Evolutionary conservation across 1,140 invertebrate species (phyloP).

Genomic region (Streblospio benedicti): DNA sequence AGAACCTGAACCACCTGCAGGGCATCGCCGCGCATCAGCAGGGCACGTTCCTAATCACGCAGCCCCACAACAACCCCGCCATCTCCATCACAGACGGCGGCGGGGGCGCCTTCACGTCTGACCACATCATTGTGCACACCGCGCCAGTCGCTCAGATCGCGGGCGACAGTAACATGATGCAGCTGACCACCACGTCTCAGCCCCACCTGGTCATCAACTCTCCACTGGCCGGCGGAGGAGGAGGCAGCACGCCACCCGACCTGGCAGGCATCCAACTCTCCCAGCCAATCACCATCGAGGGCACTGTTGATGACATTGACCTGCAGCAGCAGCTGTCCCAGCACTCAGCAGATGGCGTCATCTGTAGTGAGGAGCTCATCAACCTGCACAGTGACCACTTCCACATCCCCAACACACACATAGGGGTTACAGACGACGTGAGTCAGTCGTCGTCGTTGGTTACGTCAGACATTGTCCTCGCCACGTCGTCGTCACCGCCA

Average conservation of each 20-base stretch:
- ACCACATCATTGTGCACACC: slow-evolving; percentile 41
- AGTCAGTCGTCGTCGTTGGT: too few relatives aligned
- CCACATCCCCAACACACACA: not conserved
- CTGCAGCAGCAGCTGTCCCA: not conserved
- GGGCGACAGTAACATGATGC: too few relatives aligned
- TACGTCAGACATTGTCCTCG: too few relatives aligned
- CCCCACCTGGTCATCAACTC: too few relatives aligned
- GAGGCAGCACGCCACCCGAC: too few relatives aligned
- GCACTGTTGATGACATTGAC: not conserved
- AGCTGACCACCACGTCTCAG: too few relatives aligned
- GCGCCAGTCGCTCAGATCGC: slow-evolving; percentile 24
- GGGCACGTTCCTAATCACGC: slow-evolving; percentile 32
- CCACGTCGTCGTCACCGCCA: too few relatives aligned
- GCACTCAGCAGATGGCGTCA: slow-evolving; percentile 8
- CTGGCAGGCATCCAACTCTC: too few relatives aligned
- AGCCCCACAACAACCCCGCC: slow-evolving; percentile 27
- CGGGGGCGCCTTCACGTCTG: slow-evolving; percentile 23
- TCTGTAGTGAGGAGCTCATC: slow-evolving; percentile 46
- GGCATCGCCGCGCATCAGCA: slow-evolving; percentile 24
- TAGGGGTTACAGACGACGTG: too few relatives aligned
- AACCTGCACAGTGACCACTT: slow-evolving; percentile 11
- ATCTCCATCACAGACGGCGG: slow-evolving; percentile 20
- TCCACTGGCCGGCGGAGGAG: too few relatives aligned
- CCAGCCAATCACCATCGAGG: not conserved
- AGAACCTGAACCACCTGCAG: too few relatives aligned